These are phyloP conservation scores for Harpagoxenus sublaevis DNA, from an alignment of 2,888 invertebrate genomes.

Conservation along the genomic window DNA sequence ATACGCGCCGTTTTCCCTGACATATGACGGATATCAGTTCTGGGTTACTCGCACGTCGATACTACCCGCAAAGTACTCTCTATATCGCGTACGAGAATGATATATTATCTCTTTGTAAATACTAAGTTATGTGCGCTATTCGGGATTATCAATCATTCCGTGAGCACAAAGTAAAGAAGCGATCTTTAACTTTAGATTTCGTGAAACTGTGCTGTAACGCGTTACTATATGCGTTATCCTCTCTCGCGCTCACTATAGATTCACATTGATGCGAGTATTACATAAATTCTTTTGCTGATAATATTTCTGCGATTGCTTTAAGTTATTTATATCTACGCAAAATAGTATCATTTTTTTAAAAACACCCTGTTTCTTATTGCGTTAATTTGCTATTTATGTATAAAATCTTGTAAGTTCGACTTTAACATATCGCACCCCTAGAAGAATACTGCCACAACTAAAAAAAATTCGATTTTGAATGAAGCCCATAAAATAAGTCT, in stretches of 20 bases:
- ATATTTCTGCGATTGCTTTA: not conserved
- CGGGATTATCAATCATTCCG: constrained; percentile 42
- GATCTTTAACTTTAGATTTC: constrained; percentile 37
- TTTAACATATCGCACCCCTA: too few species aligned
- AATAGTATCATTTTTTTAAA: not conserved
- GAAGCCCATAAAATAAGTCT: too few species aligned
- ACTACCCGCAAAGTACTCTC: constrained; percentile 35
- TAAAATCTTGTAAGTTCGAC: not conserved
- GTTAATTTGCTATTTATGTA: too few species aligned
- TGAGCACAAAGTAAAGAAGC: constrained; percentile 1
- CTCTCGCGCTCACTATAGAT: not conserved
- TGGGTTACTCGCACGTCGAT: constrained; percentile 27
- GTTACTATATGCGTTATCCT: not conserved
- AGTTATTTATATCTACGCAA: not conserved
- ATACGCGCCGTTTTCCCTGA: constrained; percentile 31
- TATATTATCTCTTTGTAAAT: constrained; percentile 45
- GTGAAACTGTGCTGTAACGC: not conserved
- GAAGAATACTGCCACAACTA: too few species aligned
- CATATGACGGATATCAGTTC: constrained; percentile 49
- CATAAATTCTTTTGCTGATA: not conserved
- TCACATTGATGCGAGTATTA: not conserved
- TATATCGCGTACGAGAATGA: constrained; percentile 15
- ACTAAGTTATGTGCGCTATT: constrained; percentile 47
- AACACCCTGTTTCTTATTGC: not conserved
- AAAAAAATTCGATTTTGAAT: too few species aligned